Evolutionary conservation across 2,888 invertebrate genomes (phyloP).

Genomic region (Melanchra persicariae): DNA sequence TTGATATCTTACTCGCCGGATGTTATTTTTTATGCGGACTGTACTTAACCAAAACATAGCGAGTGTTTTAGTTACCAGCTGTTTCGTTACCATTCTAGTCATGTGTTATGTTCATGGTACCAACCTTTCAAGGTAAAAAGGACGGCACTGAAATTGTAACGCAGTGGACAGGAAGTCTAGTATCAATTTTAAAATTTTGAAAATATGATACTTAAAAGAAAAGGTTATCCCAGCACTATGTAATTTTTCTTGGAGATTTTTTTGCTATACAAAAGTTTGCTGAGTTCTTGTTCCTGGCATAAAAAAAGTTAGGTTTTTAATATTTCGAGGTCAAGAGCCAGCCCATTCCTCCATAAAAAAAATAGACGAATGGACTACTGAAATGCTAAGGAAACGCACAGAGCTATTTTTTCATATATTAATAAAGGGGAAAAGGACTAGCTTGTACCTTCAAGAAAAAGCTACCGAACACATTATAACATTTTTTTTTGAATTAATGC

Average conservation of each 20-base stretch:
- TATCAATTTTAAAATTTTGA: background rate
- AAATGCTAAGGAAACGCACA: no score
- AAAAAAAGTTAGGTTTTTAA: background rate
- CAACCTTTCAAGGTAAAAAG: conserved; percentile 28
- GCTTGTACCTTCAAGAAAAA: no score
- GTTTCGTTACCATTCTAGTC: conserved; percentile 61
- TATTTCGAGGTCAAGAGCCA: no score
- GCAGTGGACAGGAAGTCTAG: background rate
- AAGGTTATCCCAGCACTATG: background rate
- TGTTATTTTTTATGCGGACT: conserved; percentile 68
- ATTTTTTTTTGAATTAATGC: no score
- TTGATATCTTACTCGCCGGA: conserved; percentile 61
- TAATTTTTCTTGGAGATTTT: background rate
- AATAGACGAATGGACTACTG: no score
- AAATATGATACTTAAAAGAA: background rate
- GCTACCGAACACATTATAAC: no score
- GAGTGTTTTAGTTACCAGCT: conserved; percentile 69
- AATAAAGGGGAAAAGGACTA: no score
- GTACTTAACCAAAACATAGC: conserved; percentile 67
- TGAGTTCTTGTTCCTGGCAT: background rate
- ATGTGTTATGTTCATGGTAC: conserved; percentile 33
- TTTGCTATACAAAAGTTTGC: background rate
- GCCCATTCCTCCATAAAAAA: no score
- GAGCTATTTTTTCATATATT: no score
- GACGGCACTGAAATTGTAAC: conserved; percentile 5